Evolutionary conservation across 2,888 invertebrate genomes (phyloP), one percentile per base, ranked within the genome.

Genomic region (Temnothorax ravouxi): DNA sequence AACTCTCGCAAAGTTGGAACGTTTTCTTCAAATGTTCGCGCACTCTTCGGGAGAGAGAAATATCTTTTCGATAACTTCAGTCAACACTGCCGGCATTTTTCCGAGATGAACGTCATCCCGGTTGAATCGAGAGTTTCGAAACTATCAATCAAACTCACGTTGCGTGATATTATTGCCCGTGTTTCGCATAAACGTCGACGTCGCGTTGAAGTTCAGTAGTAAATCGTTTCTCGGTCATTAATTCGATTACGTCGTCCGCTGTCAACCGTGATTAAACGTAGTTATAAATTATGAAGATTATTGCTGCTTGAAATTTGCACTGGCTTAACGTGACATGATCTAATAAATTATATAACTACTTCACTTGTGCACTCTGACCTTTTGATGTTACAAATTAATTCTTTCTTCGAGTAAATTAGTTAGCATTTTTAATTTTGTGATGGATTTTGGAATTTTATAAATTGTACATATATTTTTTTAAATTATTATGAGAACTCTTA

Each of bases 131-230:
- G 56, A 71, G 69, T 67, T 56, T 52, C 54, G 61, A 52, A 86
- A 84, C 87, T 74, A 66, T 86, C 87, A 87, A 89, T 89, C 88
- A 90, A 90, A 86, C 76, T 86, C 76, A 75, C 71, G 80, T 83
- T 76, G 84, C 80, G 80, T 75, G 74, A 86, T 79, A 86, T 85
- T 75, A 77, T 76, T 67, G 69, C 38, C 15, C 47, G 34, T 18
- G 44, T 69, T 47, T 59, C 79, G 59, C 83, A 79, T 75, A 88
- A 89, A 84, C 69, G 89, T 79, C 74, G 69, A 69, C 50, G 72
- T 71, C 82, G 76, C 75, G 50, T 80, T 64, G 44, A 50, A 72
- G 80, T 71, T 86, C 29, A 67, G 54, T 47, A 34, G 59, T 84
- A 76, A 86, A 84, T 82, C 83, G 81, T 76, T 82, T 85, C 61